Evolutionary conservation across 2,888 invertebrate species (phyloP), one percentile per base, ranked within the genome.

Genomic region (Mystacides longicornis): DNA sequence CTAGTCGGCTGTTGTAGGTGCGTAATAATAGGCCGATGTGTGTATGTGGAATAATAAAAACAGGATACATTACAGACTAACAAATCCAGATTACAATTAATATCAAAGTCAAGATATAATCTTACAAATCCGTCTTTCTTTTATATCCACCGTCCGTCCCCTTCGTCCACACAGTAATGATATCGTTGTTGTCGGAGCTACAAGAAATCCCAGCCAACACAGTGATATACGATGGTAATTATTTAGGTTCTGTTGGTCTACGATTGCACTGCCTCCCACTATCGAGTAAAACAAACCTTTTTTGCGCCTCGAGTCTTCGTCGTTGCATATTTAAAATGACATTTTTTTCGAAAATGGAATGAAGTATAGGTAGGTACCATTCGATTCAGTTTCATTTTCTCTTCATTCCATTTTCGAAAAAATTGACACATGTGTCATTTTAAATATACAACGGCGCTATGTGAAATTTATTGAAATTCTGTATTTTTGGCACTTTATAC

Each of bases 31-130:
- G n/a, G n/a, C n/a, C n/a, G n/a, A n/a, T n/a, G n/a, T n/a, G n/a
- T n/a, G n/a, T n/a, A 37, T 37, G 16, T 16, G 37, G 3, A 37
- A 37, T 27, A 27, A 27, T 37, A 37, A 37, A 37, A 37, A 37
- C 37, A 37, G 37, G 37, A 37, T 37, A 37, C 37, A 37, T 37
- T 37, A n/a, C n/a, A n/a, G n/a, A n/a, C 37, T 16, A 37, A 37
- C 37, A 37, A 37, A 37, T 37, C 37, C 37, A 37, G 37, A 37
- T 37, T 37, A 37, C 37, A 37, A 37, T 37, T 37, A 37, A 37
- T 37, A 37, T 37, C 37, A 37, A 37, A 37, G 37, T 37, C 37
- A 37, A 37, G 37, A 37, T 37, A 37, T 37, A 37, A 37, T 37
- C 37, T 37, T 7, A 37, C 37, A 37, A 37, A 37, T 37, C 37